Percentiles rank a stretch among this genome's conserved stretches.
These are phyloP conservation scores for Rugalucina vietnamica DNA, from an alignment of 2,888 invertebrate species.

Conservation along the genomic window DNA sequence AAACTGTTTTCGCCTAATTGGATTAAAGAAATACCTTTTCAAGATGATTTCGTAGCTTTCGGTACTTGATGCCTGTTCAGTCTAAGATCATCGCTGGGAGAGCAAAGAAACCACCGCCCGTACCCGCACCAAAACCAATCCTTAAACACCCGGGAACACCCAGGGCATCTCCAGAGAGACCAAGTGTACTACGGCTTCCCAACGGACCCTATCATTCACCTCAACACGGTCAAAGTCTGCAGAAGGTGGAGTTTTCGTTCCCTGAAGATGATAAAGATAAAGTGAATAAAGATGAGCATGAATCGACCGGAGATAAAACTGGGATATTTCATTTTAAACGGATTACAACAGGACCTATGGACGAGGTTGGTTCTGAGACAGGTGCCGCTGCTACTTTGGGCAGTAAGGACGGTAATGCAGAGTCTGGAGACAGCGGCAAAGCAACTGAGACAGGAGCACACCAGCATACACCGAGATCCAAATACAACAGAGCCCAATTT, in stretches of 20 bases:
- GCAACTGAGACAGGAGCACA: not conserved
- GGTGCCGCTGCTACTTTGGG: not conserved
- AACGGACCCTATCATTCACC: not conserved
- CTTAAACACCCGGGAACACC: constrained; percentile 15
- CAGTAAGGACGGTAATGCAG: not conserved
- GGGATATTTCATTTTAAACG: too few species aligned
- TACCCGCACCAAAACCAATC: constrained; percentile 50
- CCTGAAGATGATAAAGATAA: not conserved
- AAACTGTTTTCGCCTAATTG: not conserved
- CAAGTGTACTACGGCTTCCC: not conserved
- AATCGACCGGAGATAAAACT: not conserved
- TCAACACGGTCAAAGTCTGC: not conserved
- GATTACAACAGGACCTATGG: too few species aligned
- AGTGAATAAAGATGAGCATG: not conserved
- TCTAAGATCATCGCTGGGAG: constrained; percentile 48
- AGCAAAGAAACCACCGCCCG: constrained; percentile 38
- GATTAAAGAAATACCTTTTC: too few species aligned
- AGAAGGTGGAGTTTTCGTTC: not conserved
- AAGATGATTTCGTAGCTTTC: too few species aligned
- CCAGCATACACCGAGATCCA: not conserved
- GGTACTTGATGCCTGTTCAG: constrained; percentile 60
- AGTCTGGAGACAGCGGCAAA: not conserved
- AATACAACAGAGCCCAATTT: not conserved
- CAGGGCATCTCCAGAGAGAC: not conserved
- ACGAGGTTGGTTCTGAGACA: not conserved